Conservation (phyloP, 2,113 vertebrate species). For the Tragelaphus strepsiceros region DNA sequence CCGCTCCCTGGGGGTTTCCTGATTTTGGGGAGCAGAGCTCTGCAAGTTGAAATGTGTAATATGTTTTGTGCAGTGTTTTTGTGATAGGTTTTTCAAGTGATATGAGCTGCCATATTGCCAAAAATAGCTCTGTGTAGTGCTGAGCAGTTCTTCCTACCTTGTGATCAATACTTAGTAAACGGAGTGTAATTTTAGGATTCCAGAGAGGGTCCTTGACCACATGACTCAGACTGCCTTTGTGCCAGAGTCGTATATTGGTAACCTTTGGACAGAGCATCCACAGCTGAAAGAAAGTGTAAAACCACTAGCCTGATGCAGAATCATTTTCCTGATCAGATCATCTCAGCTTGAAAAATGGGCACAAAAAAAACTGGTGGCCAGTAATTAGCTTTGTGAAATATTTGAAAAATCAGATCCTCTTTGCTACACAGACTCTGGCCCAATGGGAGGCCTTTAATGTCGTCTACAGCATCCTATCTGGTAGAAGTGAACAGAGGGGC, state of each 20-base stretch:
- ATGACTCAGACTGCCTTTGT: too few species aligned
- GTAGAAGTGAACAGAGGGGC: background rate
- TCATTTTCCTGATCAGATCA: background rate
- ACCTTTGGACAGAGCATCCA: background rate
- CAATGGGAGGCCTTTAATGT: background rate
- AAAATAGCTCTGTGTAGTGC: rapidly evolving
- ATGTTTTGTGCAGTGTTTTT: background rate
- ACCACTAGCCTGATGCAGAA: background rate
- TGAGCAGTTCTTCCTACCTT: too few species aligned
- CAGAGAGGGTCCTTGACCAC: too few species aligned
- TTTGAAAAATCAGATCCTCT: background rate
- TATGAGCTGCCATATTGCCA: background rate
- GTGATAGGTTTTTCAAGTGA: background rate
- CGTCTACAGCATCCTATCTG: too few species aligned
- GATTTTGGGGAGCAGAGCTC: background rate
- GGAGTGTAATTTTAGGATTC: rapidly evolving
- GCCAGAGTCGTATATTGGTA: rapidly evolving
- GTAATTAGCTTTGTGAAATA: background rate
- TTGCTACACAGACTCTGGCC: background rate
- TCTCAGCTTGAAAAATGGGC: background rate
- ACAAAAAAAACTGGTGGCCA: background rate
- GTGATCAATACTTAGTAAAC: rapidly evolving
- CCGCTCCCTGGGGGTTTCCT: background rate
- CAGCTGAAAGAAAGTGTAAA: too few species aligned
- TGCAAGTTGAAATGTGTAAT: too few species aligned